phyloP scores from a whole-genome alignment of 2,113 vertebrate genomes.

The Macquaria australasica region DNA sequence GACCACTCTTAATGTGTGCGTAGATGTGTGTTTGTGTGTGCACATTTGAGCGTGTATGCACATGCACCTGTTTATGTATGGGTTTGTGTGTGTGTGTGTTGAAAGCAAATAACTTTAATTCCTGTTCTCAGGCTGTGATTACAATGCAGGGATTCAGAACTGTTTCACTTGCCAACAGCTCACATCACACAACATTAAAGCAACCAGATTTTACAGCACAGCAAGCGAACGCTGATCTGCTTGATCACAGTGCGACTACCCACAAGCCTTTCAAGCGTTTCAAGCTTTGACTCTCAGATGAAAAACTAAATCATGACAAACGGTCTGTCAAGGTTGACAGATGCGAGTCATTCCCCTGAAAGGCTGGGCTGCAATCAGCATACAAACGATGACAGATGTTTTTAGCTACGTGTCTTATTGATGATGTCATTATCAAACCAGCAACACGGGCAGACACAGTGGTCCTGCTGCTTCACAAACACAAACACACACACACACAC shows the following conservation, averaged over 20 bases:
- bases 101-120: slow-evolving; percentile 41
- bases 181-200: slow-evolving; percentile 35
- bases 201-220: slow-evolving; percentile 15
- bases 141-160: slow-evolving; percentile 14
- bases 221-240: not conserved
- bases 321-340: slow-evolving; percentile 63
- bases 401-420: slow-evolving; percentile 44
- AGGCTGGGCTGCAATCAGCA: slow-evolving; percentile 46
- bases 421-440: slow-evolving; percentile 57
- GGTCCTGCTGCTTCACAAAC: not conserved
- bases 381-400: slow-evolving; percentile 73
- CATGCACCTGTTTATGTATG: not conserved
- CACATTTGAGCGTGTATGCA: not conserved
- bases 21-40: not conserved
- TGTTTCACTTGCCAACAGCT: slow-evolving; percentile 24
- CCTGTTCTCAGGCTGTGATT: slow-evolving; percentile 18
- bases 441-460: slow-evolving; percentile 9
- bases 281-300: slow-evolving; percentile 31
- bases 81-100: not conserved
- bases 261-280: slow-evolving; percentile 34
- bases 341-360: slow-evolving; percentile 64
- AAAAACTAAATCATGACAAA: slow-evolving; percentile 70
- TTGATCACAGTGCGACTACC: slow-evolving; percentile 49
- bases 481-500: not conserved
- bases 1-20: slow-evolving; percentile 30